Conservation (phyloP, 2,888 invertebrate genomes). For the Vannuccia rotundouncinata region DNA sequence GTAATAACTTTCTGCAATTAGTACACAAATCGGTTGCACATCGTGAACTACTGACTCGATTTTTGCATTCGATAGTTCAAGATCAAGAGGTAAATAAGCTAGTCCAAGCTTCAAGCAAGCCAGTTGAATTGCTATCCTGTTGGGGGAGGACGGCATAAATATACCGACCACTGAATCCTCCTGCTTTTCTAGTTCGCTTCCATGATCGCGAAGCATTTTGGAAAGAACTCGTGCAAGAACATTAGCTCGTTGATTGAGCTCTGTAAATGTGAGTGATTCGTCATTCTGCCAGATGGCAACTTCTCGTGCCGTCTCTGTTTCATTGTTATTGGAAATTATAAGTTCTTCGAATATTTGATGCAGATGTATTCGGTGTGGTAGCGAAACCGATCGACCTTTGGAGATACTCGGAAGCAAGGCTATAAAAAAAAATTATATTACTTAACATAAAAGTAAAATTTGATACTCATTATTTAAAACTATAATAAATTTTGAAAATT, state of each 20-base stretch:
- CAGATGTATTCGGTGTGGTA: background rate
- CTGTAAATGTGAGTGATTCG: background rate
- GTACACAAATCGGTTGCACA: conserved; percentile 42
- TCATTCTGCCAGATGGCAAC: conserved; percentile 17
- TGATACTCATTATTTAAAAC: too few relatives aligned
- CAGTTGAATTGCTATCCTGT: conserved; percentile 37
- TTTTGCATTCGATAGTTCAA: conserved; percentile 44
- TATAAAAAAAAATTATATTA: background rate
- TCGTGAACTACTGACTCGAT: conserved; percentile 45
- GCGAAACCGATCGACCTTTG: background rate
- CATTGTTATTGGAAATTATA: background rate
- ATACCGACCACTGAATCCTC: background rate
- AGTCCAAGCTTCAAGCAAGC: conserved; percentile 42
- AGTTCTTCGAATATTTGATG: conserved; percentile 17
- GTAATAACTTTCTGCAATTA: conserved; percentile 33
- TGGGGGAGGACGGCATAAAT: conserved; percentile 32
- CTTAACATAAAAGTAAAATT: background rate
- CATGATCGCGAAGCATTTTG: conserved; percentile 22
- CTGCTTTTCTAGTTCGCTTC: background rate
- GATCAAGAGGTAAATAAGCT: conserved; percentile 46
- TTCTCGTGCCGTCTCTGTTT: background rate
- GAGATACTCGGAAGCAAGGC: background rate
- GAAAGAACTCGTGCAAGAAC: conserved; percentile 16
- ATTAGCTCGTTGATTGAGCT: conserved; percentile 30
- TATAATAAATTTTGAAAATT: too few relatives aligned